A percentile compares a stretch with the other conserved stretches of the same genome.
Evolutionary conservation across 2,888 invertebrate genomes (phyloP).

Genomic region (Gymnosoma rotundatum): DNA sequence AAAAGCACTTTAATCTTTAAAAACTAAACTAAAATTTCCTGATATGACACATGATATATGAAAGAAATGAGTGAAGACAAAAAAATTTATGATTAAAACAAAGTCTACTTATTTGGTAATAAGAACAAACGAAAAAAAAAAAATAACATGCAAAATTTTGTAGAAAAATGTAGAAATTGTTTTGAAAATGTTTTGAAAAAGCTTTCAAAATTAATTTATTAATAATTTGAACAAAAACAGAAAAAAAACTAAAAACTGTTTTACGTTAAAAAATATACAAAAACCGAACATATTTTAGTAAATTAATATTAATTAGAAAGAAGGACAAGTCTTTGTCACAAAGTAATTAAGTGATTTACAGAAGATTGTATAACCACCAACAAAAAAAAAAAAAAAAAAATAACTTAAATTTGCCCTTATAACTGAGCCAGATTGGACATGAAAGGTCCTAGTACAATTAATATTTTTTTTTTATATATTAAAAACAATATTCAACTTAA

Average conservation of each 20-base stretch:
- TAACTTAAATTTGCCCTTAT: not conserved
- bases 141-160: constrained; percentile 52
- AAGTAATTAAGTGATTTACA: constrained; percentile 61
- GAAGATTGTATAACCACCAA: constrained; percentile 55
- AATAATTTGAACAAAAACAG: not conserved
- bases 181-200: constrained; percentile 7
- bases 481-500: constrained; percentile 69
- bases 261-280: constrained; percentile 19
- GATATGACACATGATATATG: constrained; percentile 39
- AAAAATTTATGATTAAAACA: constrained; percentile 12
- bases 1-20: constrained; percentile 3
- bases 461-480: constrained; percentile 23
- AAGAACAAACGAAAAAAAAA: constrained; percentile 1
- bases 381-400: not conserved
- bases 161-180: constrained; percentile 33
- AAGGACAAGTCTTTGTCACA: constrained; percentile 1
- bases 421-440: constrained; percentile 1
- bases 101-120: constrained; percentile 48
- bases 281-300: constrained; percentile 50
- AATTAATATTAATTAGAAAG: constrained; percentile 15
- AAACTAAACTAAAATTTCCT: constrained; percentile 17
- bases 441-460: not conserved
- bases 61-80: constrained; percentile 34
- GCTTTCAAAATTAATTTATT: not conserved
- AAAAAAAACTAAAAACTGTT: not conserved